Evolutionary conservation across 2,888 invertebrate species (phyloP), one percentile per base, ranked within the genome.

Genomic region (Andrena minutula): DNA sequence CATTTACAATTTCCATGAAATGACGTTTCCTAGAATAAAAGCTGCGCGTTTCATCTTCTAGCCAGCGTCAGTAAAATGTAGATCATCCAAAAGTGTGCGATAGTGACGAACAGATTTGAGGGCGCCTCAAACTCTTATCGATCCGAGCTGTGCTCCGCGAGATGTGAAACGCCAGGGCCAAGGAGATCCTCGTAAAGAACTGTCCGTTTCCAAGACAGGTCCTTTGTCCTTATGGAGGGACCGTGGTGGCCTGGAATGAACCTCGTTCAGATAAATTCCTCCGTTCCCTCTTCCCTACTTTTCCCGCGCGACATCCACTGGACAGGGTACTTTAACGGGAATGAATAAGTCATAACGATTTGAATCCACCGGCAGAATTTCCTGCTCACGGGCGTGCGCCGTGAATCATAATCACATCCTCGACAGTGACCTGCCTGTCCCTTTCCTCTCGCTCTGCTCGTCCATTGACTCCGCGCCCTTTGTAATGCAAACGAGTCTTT

Each of bases 291-390:
- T 32, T 35, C 32, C 72, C 56, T 74, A 51, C 35, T 69, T 73
- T 51, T 51, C 61, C n/a, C 10, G 56, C n/a, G 56, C 56, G 75
- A 73, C 56, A 66, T 69, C 51, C 73, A 32, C 58, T 5, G 58
- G 51, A 60, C 58, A 56, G 69, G 73, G 26, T 35, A 47, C 60
- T 80, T 78, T 83, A 83, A 83, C 77, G 78, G 78, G 79, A 84
- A 84, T 85, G 79, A 85, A 86, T 85, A 82, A 85, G 78, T 85
- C 85, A 83, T 80, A 75, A 75, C 81, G 76, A 82, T 88, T 80
- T 65, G 75, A 85, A 83, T 73, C 71, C 35, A 56, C 60, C 73
- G 51, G 63, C 51, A 60, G 65, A 70, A 65, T 56, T 64, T 60
- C 76, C 68, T 72, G 68, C 65, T 51, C 53, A 32, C 26, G 61